phyloP scores from a whole-genome alignment of 2,888 invertebrate genomes.

The Apodemia hepburni region DNA sequence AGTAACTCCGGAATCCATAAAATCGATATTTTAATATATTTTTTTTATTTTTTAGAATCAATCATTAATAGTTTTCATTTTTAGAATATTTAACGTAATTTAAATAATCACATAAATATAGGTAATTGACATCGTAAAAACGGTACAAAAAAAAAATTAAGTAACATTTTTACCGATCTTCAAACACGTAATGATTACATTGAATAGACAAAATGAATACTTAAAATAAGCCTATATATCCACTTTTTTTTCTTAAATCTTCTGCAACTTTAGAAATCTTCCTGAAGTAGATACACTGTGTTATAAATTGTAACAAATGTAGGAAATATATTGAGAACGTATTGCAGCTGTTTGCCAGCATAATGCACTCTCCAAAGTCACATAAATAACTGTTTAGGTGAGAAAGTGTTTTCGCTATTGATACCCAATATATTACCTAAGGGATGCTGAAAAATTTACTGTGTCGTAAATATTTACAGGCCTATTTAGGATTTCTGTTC shows the following conservation, averaged over 20 bases:
- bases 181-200: no score
- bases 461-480: background rate
- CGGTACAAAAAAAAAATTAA: no score
- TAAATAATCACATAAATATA: no score
- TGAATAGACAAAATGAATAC: no score
- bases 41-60: no score
- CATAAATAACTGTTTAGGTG: conserved; percentile 35
- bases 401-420: background rate
- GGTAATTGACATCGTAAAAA: no score
- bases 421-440: background rate
- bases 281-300: background rate
- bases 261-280: background rate
- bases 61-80: no score
- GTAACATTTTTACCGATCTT: no score
- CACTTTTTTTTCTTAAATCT: background rate
- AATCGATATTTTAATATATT: no score
- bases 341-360: conserved; percentile 33
- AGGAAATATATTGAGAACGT: conserved; percentile 30
- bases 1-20: no score
- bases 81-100: no score
- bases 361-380: conserved; percentile 34
- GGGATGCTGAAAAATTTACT: background rate
- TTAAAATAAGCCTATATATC: no score
- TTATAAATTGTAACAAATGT: conserved; percentile 6
- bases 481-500: background rate